A percentile compares a stretch with the other conserved stretches of the same genome.
Evolutionary conservation across 2,888 invertebrate genomes (phyloP).

Genomic region (Ecdyonurus torrentis): DNA sequence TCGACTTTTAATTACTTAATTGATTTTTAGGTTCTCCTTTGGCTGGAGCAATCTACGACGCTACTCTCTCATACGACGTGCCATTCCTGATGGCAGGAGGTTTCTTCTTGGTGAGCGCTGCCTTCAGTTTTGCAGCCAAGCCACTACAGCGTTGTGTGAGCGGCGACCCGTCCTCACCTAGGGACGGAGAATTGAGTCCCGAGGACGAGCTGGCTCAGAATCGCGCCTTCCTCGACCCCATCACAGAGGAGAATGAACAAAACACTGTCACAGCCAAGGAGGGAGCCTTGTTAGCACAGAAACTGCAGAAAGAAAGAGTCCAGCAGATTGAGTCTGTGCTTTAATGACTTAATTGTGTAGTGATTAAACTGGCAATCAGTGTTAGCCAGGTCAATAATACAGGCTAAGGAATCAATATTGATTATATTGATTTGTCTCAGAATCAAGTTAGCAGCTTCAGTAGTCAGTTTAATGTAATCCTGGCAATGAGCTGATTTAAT

Average conservation of each 20-base stretch:
- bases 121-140: conserved; percentile 41
- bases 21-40: conserved; percentile 44
- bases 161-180: not conserved
- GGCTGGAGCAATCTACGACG: conserved; percentile 79
- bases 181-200: not conserved
- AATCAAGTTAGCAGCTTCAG: too few species aligned
- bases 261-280: not conserved
- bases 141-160: conserved; percentile 16
- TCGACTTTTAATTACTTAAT: too few species aligned
- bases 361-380: too few species aligned
- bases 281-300: not conserved
- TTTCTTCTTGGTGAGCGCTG: conserved; percentile 68
- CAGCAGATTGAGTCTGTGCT: not conserved
- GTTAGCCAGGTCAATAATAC: too few species aligned
- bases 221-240: not conserved
- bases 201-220: not conserved
- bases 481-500: too few species aligned
- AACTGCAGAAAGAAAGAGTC: not conserved
- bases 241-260: conserved; percentile 1
- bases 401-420: too few species aligned
- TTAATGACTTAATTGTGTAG: not conserved
- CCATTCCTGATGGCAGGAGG: conserved; percentile 87
- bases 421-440: too few species aligned
- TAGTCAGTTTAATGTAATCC: too few species aligned
- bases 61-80: conserved; percentile 62